Evolutionary conservation across 2,113 vertebrate species (phyloP).

Genomic region (Anarhynchus alexandrinus): DNA sequence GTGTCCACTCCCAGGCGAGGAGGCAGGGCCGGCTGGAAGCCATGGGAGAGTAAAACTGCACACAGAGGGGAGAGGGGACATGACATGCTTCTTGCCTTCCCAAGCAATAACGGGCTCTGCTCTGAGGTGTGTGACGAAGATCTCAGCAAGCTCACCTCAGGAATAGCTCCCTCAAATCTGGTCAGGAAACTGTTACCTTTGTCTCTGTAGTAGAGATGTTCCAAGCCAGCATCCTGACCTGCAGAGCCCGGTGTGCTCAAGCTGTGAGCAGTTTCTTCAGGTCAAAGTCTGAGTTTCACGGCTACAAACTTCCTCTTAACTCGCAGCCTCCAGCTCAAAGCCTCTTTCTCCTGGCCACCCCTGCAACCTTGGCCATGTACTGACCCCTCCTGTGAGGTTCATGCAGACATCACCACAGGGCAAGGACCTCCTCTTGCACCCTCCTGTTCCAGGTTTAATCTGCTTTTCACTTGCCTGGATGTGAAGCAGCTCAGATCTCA

Average conservation of each 20-base stretch:
- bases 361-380: neutral
- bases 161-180: neutral
- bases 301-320: neutral
- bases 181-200: neutral
- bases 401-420: rapidly evolving
- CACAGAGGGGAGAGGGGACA: neutral
- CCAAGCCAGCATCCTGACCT: neutral
- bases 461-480: neutral
- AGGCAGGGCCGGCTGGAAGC: neutral
- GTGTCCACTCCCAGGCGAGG: neutral
- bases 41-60: neutral
- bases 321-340: neutral
- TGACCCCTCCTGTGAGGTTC: neutral
- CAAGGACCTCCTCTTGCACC: neutral
- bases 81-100: neutral
- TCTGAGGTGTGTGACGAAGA: neutral
- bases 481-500: neutral
- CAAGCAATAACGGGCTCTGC: neutral
- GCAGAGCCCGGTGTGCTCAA: neutral
- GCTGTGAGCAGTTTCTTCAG: neutral
- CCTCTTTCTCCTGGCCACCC: neutral
- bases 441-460: neutral
- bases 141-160: neutral
- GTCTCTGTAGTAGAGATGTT: neutral
- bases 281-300: neutral